A percentile compares a stretch with the other conserved stretches of the same genome.
phyloP scores from a whole-genome alignment of 2,797 vertebrate genomes.

The Melanotaenia trifasciata region DNA sequence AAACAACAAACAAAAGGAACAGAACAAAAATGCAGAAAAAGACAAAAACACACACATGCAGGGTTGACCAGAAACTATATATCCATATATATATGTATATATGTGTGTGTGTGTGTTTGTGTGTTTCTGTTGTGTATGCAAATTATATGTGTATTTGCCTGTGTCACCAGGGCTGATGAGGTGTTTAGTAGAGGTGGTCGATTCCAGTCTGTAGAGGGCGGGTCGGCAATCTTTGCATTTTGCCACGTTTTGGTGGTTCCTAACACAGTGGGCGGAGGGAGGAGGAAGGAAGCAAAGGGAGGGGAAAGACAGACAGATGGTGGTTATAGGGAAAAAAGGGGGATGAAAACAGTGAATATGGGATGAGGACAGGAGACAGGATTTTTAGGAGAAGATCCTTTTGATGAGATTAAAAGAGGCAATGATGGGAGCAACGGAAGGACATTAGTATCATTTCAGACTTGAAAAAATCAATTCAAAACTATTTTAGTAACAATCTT shows the following conservation, averaged over 20 bases:
- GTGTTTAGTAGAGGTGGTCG: constrained; percentile 54
- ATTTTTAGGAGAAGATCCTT: neutral
- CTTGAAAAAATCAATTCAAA: neutral
- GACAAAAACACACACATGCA: neutral
- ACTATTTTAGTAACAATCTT: neutral
- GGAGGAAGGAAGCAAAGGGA: constrained; percentile 7
- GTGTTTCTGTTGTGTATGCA: neutral
- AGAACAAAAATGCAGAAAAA: neutral
- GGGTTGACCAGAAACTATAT: neutral
- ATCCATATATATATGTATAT: neutral
- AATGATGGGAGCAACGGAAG: neutral
- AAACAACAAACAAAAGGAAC: neutral
- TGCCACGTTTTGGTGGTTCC: constrained; percentile 45
- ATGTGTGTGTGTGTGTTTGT: neutral
- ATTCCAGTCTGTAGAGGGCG: constrained; percentile 40
- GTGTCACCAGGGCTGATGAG: constrained; percentile 54
- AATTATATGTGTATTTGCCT: constrained; percentile 7
- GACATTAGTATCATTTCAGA: neutral
- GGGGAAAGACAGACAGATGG: constrained; percentile 32
- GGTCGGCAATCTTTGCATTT: constrained; percentile 35
- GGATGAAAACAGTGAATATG: constrained; percentile 32
- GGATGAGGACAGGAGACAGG: constrained; percentile 3
- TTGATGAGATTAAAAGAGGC: constrained; percentile 1
- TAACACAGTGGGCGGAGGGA: constrained; percentile 19
- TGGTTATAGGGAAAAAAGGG: constrained; percentile 29